phyloP scores from a whole-genome alignment of 2,797 vertebrate genomes.

The Ispidina picta region DNA sequence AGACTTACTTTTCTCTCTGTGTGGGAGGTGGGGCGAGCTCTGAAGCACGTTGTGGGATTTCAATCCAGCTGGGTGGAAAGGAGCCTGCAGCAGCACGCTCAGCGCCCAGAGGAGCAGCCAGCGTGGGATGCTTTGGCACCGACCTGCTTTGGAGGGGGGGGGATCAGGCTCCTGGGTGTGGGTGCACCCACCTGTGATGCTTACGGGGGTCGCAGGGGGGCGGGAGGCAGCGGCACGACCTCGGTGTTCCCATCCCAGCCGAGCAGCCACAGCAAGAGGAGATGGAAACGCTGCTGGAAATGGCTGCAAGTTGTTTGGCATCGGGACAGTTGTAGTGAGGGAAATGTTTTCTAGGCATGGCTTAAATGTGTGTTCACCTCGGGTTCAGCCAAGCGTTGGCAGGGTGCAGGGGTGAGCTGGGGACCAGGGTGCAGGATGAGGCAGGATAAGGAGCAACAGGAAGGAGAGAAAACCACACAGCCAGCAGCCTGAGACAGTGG shows the following conservation, averaged over 20 bases:
- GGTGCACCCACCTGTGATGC: not conserved
- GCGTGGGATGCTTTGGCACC: not conserved
- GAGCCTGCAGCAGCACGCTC: conserved; percentile 5
- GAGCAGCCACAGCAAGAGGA: fast-evolving
- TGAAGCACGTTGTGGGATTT: not conserved
- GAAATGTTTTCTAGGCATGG: not conserved
- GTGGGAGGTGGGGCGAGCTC: not conserved
- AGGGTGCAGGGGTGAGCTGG: not conserved
- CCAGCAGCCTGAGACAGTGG: not conserved
- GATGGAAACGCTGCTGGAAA: not conserved
- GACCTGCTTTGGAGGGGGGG: not conserved
- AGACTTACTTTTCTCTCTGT: not conserved
- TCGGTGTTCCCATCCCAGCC: not conserved
- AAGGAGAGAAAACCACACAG: conserved; percentile 18
- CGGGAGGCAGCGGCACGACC: not conserved
- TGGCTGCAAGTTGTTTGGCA: not conserved
- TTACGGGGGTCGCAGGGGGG: fast-evolving
- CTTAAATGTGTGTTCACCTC: not conserved
- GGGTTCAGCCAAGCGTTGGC: not conserved
- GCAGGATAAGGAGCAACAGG: not conserved
- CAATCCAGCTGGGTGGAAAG: not conserved
- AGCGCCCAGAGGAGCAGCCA: not conserved
- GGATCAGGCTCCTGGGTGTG: not conserved
- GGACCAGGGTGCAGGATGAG: not conserved
- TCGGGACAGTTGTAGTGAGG: not conserved